Conservation (phyloP, 2,113 vertebrate genomes). For the Numida meleagris region DNA sequence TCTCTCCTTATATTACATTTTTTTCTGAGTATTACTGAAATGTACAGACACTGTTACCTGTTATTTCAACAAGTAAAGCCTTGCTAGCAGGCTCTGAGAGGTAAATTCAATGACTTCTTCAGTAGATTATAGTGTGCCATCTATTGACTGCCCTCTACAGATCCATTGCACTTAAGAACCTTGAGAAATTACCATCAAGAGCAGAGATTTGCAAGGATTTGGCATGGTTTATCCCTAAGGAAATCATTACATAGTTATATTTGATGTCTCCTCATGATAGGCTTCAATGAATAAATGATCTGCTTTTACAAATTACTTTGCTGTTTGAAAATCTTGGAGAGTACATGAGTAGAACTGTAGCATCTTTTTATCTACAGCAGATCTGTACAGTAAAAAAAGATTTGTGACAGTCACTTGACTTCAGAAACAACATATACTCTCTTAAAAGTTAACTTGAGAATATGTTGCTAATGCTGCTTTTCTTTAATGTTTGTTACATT, state of each 20-base stretch:
- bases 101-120: background rate
- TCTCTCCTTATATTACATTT: background rate
- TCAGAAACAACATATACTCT: background rate
- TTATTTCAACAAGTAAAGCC: background rate
- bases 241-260: background rate
- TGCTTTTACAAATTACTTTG: background rate
- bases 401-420: background rate
- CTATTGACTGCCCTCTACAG: background rate
- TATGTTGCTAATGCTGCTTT: background rate
- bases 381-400: background rate
- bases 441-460: background rate
- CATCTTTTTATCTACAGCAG: background rate
- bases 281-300: background rate
- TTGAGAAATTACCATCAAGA: background rate
- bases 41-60: background rate
- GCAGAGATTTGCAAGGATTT: background rate
- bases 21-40: slow-evolving; percentile 33
- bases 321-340: background rate
- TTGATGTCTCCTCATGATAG: background rate
- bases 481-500: background rate
- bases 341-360: background rate
- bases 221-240: background rate
- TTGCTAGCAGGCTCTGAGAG: background rate
- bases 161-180: background rate
- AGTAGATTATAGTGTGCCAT: slow-evolving; percentile 39